Evolutionary conservation across 2,888 invertebrate species (phyloP), one percentile per base, ranked within the genome.

Genomic region (Schizaphis graminum): DNA sequence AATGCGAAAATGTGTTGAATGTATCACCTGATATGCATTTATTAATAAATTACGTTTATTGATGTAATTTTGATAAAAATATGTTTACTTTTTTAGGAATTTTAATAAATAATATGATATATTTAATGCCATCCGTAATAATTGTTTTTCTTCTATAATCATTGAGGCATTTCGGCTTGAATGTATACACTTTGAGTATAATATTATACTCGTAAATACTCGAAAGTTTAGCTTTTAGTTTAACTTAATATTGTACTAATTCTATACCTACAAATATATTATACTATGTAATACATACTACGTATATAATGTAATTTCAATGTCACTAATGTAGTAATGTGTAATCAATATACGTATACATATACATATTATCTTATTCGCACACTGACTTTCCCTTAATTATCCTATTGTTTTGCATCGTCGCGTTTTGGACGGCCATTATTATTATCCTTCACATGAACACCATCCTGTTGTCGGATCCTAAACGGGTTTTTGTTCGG

Each of bases 401-500:
- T 85, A 84, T 91, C 56, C 91, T 91, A 91, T 91, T 91, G 91
- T 91, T 86, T 85, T 85, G 85, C 57, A 85, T 57, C 91, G 85
- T 85, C 57, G 85, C 44, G 57, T 91, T 44, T 57, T 21, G 85
- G 53, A 56, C 85, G 85, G 57, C 57, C 53, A 35, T 49, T 77
- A 87, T 87, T 57, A 44, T 35, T 26, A 84, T 28, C 84, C 85
- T 85, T 85, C 84, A 91, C 91, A 28, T 41, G 44, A 84, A 91
- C 85, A 56, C 85, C 84, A 53, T 91, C 91, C 91, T 85, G 91
- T 91, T 91, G 91, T 77, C 77, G 47, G 56, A 67, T 49, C 44
- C 85, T 85, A 57, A 91, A 91, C 41, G 85, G 56, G 91, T 91
- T 91, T 91, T 91, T 56, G 85, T 91, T 85, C 85, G 91, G 91